A percentile compares a stretch with the other conserved stretches of the same genome.
These are phyloP conservation scores for Redunca redunca DNA, from an alignment of 2,113 vertebrate species.

Conservation along the genomic window DNA sequence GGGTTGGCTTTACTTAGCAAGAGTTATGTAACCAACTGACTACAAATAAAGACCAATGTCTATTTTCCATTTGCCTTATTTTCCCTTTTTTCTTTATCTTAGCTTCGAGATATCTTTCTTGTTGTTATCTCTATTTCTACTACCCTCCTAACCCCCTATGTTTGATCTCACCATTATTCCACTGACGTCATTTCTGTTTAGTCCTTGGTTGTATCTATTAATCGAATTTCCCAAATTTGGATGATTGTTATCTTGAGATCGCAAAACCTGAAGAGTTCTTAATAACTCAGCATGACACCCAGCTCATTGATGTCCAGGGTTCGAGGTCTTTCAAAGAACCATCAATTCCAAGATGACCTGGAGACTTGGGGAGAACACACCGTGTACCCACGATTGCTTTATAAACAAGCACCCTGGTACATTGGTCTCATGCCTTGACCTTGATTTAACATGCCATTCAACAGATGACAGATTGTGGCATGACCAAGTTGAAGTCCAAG, in stretches of 20 bases:
- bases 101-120: background rate
- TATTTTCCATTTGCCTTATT: conserved; percentile 39
- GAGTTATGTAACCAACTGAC: conserved; percentile 38
- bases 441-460: background rate
- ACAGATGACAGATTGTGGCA: background rate
- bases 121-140: background rate
- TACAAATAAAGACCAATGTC: conserved; percentile 27
- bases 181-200: background rate
- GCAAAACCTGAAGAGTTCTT: background rate
- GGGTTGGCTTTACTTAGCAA: conserved; percentile 47
- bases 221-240: background rate
- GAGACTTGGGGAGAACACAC: background rate
- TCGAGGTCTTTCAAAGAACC: background rate
- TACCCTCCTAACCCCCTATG: background rate
- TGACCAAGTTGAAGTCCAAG: background rate
- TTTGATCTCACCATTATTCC: background rate
- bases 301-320: background rate
- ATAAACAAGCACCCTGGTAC: background rate
- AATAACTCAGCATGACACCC: background rate
- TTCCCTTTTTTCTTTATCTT: background rate
- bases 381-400: background rate
- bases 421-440: background rate
- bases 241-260: background rate
- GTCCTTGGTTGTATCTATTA: background rate
- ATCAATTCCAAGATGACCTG: background rate